A percentile compares a stretch with the other conserved stretches of the same genome.
Conservation (phyloP, 2,113 vertebrate species). For the Dasyurus viverrinus region DNA sequence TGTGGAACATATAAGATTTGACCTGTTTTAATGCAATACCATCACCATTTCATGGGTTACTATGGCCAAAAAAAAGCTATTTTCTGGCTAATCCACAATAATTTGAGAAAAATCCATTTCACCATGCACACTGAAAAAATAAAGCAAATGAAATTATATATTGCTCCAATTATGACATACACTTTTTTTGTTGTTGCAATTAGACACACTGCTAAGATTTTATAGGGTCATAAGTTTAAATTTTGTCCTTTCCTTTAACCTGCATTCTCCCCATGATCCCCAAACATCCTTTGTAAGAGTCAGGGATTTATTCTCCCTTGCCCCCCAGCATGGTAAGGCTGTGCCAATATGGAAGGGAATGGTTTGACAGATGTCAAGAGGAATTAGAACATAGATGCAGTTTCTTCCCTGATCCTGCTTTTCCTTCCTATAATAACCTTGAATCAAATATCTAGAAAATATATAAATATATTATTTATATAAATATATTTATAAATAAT, state of each 20-base stretch:
- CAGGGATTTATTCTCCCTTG: not conserved
- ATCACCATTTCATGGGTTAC: not conserved
- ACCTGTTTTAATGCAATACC: not conserved
- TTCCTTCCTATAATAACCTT: not conserved
- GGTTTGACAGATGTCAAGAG: not conserved
- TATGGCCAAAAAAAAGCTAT: not conserved
- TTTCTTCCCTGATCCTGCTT: not conserved
- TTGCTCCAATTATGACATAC: not conserved
- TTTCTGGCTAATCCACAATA: not conserved
- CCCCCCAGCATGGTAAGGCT: not conserved
- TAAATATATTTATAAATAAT: too few relatives aligned
- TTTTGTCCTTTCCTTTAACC: not conserved
- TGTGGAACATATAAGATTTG: not conserved
- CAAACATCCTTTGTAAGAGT: not conserved
- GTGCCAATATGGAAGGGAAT: not conserved
- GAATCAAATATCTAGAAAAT: not conserved
- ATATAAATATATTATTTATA: too few relatives aligned
- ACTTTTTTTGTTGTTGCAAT: conserved; percentile 10
- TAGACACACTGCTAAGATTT: conserved; percentile 18
- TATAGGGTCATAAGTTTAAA: conserved; percentile 16
- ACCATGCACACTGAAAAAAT: not conserved
- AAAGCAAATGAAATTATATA: not conserved
- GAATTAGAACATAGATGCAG: not conserved
- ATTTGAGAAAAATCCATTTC: not conserved
- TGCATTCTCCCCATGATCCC: not conserved